These are phyloP conservation scores for Laticauda laticaudata DNA, from an alignment of 2,113 vertebrate genomes.

Conservation along the genomic window DNA sequence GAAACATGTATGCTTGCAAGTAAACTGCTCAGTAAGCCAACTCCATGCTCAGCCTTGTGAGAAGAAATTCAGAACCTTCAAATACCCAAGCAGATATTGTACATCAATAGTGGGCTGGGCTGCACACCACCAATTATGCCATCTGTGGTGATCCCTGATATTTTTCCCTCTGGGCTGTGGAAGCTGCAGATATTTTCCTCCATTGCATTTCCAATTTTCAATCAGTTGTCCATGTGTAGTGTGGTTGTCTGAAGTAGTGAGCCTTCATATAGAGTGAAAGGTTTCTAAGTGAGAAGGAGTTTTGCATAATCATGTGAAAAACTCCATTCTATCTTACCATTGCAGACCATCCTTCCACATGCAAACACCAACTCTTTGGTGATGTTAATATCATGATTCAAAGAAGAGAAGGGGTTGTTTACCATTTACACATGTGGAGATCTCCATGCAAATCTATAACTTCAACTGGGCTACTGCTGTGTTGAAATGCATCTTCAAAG, in stretches of 20 bases:
- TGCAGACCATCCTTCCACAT: neutral
- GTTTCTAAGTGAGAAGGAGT: neutral
- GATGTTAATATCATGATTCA: neutral
- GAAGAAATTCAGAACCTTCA: neutral
- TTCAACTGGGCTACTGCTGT: neutral
- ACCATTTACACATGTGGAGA: neutral
- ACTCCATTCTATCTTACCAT: neutral
- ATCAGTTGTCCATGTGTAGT: neutral
- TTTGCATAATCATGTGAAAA: neutral
- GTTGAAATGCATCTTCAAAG: neutral
- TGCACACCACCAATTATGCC: neutral
- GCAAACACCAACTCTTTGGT: neutral
- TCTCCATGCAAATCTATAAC: neutral
- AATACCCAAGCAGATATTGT: neutral
- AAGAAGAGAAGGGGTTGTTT: neutral
- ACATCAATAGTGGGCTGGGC: neutral
- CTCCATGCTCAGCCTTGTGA: neutral
- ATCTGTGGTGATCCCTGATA: neutral
- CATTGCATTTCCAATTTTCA: neutral
- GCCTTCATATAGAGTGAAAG: neutral
- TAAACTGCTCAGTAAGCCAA: neutral
- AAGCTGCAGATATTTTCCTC: neutral
- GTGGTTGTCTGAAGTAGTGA: neutral
- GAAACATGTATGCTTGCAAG: neutral
- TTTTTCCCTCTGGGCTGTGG: neutral